A percentile compares a stretch with the other conserved stretches of the same genome.
Evolutionary conservation across 2,113 vertebrate species (phyloP).

Genomic region (Donacobius atricapilla): DNA sequence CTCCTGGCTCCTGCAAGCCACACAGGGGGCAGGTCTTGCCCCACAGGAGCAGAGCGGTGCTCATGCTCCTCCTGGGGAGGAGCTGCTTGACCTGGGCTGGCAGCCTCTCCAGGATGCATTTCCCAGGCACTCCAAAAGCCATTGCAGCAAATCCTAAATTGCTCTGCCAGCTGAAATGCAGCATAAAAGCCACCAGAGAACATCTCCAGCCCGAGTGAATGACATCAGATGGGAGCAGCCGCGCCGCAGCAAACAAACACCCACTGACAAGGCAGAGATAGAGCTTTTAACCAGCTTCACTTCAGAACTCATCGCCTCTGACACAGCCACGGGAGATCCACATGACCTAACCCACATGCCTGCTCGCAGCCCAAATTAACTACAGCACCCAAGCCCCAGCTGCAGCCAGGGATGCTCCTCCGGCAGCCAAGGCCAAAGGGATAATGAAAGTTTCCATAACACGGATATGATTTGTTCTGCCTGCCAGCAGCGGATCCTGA

Average conservation of each 20-base stretch:
- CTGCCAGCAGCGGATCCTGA: not conserved
- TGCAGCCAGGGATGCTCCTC: not conserved
- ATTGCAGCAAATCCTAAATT: not conserved
- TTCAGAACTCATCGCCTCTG: not conserved
- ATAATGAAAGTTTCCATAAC: not conserved
- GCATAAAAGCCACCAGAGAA: not conserved
- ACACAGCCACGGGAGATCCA: not conserved
- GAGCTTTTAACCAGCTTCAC: not conserved
- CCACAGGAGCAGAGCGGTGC: not conserved
- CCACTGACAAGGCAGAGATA: not conserved
- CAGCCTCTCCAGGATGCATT: not conserved
- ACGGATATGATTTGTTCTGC: fast-evolving
- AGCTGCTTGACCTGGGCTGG: not conserved
- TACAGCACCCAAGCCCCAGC: not conserved
- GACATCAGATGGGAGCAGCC: not conserved
- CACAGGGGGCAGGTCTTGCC: not conserved
- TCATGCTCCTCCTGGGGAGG: not conserved
- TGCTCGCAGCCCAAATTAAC: not conserved
- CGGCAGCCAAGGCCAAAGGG: not conserved
- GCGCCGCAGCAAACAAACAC: not conserved
- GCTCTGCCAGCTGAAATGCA: not conserved
- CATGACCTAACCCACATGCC: not conserved
- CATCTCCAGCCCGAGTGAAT: not conserved
- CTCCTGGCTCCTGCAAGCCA: not conserved
- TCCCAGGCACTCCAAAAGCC: not conserved